These are phyloP conservation scores for Drosophila subquinaria DNA, from an alignment of 2,888 invertebrate species.

Conservation along the genomic window DNA sequence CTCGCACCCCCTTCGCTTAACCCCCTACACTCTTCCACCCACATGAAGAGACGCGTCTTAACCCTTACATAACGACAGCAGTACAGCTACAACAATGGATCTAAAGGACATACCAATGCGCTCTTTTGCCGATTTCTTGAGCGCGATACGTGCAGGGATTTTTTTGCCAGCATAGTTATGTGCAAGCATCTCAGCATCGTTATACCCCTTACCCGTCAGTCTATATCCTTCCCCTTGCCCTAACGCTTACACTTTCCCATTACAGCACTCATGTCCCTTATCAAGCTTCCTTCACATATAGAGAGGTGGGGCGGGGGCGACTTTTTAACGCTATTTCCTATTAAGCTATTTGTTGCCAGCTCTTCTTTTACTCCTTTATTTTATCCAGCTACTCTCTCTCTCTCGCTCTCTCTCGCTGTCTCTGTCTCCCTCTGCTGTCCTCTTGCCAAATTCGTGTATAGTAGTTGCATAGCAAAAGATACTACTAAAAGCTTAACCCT, in stretches of 20 bases:
- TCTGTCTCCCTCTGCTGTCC: constrained; percentile 26
- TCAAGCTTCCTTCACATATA: constrained; percentile 29
- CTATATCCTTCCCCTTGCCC: background rate
- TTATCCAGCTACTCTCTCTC: background rate
- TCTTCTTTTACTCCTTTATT: constrained; percentile 25
- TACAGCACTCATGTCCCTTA: constrained; percentile 35
- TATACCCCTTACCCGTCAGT: background rate
- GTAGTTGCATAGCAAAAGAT: constrained; percentile 76
- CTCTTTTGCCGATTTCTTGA: constrained; percentile 78
- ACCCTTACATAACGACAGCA: constrained; percentile 55
- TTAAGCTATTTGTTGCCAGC: constrained; percentile 76
- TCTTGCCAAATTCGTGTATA: constrained; percentile 69
- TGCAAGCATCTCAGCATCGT: constrained; percentile 3
- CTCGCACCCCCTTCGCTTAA: no score
- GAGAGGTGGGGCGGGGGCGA: constrained; percentile 30
- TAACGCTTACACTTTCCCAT: background rate
- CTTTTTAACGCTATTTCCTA: constrained; percentile 79
- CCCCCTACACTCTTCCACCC: background rate
- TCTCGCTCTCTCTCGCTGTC: background rate
- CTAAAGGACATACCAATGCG: constrained; percentile 75
- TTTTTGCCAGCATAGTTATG: constrained; percentile 46
- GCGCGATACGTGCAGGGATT: constrained; percentile 80
- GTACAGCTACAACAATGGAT: constrained; percentile 32
- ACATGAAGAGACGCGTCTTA: constrained; percentile 41
- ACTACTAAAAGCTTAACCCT: constrained; percentile 76